Percentiles rank a stretch among this genome's conserved stretches.
Evolutionary conservation across 2,888 invertebrate species (phyloP).

Genomic region (Zhengitettix transpicula): DNA sequence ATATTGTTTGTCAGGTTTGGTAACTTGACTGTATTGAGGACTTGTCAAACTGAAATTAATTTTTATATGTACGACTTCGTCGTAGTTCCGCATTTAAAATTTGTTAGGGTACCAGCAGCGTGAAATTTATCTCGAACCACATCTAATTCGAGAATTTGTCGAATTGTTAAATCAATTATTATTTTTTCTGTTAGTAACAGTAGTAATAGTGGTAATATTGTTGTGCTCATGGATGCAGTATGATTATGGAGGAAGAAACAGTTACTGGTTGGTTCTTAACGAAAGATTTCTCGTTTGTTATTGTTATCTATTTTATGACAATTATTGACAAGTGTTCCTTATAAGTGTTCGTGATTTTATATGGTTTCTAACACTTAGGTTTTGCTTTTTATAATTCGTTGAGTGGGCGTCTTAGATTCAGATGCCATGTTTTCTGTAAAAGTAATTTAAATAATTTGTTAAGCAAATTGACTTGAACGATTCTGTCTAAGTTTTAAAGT

Average conservation of each 20-base stretch:
- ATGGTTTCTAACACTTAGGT: not conserved
- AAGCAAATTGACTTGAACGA: too few species aligned
- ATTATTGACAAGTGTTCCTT: too few species aligned
- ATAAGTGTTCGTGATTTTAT: not conserved
- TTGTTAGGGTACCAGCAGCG: too few species aligned
- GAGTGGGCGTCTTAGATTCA: slow-evolving; percentile 6
- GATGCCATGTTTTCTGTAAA: slow-evolving; percentile 5
- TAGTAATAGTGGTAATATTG: not conserved
- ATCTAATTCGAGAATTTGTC: not conserved
- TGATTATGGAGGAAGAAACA: slow-evolving; percentile 12
- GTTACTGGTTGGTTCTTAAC: slow-evolving; percentile 9
- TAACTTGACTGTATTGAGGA: too few species aligned
- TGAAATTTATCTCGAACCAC: too few species aligned
- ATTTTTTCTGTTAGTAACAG: not conserved
- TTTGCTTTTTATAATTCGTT: not conserved
- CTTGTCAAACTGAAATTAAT: too few species aligned
- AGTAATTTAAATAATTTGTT: too few species aligned
- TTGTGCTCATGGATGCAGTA: not conserved
- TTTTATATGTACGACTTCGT: too few species aligned
- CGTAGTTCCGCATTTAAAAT: too few species aligned
- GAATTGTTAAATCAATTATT: not conserved
- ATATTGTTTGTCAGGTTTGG: too few species aligned
- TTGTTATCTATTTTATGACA: not conserved
- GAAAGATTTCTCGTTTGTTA: not conserved
- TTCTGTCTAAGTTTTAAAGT: not conserved